Percentiles rank a stretch among this genome's conserved stretches.
Conservation (phyloP, 2,888 invertebrate species). For the Morinoia aosen region DNA sequence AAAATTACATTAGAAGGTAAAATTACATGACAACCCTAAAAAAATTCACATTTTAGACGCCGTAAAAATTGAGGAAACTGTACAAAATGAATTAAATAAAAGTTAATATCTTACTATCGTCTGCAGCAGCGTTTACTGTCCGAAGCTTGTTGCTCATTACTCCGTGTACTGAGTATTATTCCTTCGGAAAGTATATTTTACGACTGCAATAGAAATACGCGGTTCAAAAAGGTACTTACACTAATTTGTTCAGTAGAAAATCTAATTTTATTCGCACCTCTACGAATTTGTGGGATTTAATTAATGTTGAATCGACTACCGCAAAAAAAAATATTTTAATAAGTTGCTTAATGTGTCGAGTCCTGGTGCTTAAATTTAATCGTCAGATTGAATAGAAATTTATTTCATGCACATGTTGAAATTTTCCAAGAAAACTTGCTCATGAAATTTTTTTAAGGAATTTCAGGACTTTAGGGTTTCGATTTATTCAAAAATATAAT, state of each 20-base stretch:
- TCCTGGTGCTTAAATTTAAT: no score
- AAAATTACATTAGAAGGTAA: constrained; percentile 11
- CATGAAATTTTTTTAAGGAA: background rate
- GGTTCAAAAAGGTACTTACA: no score
- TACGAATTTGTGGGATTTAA: no score
- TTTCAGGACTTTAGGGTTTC: background rate
- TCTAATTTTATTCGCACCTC: no score
- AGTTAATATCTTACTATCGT: background rate
- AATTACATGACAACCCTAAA: background rate
- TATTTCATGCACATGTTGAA: background rate
- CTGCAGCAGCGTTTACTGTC: background rate
- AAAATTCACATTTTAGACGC: background rate
- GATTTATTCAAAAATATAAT: background rate
- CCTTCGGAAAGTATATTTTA: background rate
- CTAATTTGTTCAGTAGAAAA: no score
- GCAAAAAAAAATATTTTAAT: no score
- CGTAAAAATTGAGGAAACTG: background rate
- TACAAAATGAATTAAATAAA: background rate
- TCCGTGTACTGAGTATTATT: background rate
- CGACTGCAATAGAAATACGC: no score
- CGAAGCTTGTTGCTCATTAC: background rate
- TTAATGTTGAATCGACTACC: no score
- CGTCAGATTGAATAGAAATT: no score
- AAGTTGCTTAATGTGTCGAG: no score
- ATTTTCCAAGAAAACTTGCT: background rate